Evolutionary conservation across 2,888 invertebrate species (phyloP).

Genomic region (Plagodis dolabraria): DNA sequence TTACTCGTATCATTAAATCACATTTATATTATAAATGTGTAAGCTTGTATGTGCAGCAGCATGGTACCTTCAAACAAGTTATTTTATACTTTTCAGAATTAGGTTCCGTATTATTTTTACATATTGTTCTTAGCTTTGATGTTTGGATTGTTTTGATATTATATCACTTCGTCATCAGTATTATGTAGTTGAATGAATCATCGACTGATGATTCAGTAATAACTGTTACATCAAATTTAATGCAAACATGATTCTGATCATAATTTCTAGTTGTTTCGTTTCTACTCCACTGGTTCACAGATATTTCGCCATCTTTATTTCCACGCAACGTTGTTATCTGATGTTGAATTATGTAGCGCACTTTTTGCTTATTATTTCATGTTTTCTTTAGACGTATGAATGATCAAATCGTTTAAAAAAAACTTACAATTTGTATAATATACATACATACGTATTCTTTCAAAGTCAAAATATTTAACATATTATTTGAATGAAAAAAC

Average conservation of each 20-base stretch:
- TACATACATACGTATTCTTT: too few species aligned
- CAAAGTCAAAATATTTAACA: neutral
- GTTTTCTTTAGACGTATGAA: slow-evolving; percentile 17
- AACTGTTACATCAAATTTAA: slow-evolving; percentile 15
- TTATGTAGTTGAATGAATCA: slow-evolving; percentile 7
- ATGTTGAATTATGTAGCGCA: slow-evolving; percentile 10
- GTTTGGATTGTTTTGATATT: neutral
- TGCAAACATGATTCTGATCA: neutral
- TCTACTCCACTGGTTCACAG: slow-evolving; percentile 27
- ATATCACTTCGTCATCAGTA: neutral
- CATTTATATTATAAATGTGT: too few species aligned
- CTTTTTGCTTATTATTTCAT: slow-evolving; percentile 18
- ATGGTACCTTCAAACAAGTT: too few species aligned
- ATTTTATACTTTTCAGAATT: neutral
- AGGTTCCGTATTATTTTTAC: too few species aligned
- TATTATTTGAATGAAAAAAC: too few species aligned
- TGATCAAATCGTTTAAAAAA: too few species aligned
- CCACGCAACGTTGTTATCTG: slow-evolving; percentile 25
- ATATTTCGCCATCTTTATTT: slow-evolving; percentile 18
- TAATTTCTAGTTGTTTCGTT: slow-evolving; percentile 22
- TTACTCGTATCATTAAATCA: too few species aligned
- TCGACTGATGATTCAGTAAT: slow-evolving; percentile 6
- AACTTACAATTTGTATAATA: too few species aligned
- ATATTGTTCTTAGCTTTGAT: too few species aligned
- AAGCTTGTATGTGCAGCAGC: too few species aligned